Evolutionary conservation across 2,888 invertebrate genomes (phyloP), one percentile per base, ranked within the genome.

Genomic region (Pegoplata infirma): DNA sequence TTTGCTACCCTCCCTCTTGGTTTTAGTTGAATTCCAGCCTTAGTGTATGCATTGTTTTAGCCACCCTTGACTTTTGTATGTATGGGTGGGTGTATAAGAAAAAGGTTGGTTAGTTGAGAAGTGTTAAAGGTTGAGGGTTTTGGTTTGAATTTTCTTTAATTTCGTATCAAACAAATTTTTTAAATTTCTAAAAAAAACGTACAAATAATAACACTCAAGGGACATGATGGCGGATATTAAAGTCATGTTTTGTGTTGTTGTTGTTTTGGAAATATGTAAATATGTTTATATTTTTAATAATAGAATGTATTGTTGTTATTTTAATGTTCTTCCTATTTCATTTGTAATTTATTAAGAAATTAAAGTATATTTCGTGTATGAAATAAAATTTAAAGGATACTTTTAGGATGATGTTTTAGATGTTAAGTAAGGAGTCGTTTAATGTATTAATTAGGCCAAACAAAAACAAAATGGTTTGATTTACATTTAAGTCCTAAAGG

Each of bases 191-290:
- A 49, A 55, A 36, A 28, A 36, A 64, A 40, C 28, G 36, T 53
- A 59, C 58, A 53, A 64, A 14, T 66, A 56, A 67, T 67, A 12
- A 28, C n/a, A 61, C 56, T 21, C 67, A n/a, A 28, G 67, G 56
- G 56, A 67, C 49, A 63, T 14, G 1, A 12, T 40, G 21, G 21
- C 8, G 14, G 32, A 53, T 53, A 36, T 46, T 32, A 40, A 69
- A 63, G 32, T 51, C 32, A 40, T 68, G 44, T 49, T 14, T 46
- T 51, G 23, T 12, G 36, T 2, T 25, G 4, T 3, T 5, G 14
- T 36, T 12, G 36, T 2, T 25, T 12, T 3, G n/a, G 14, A 40
- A 40, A n/a, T 40, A 40, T 40, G 5, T n/a, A 40, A 40, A 40
- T 40, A 12, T 12, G 4, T 1, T n/a, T n/a, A n/a, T 40, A n/a